A percentile compares a stretch with the other conserved stretches of the same genome.
Conservation (phyloP, 2,888 invertebrate species). For the Ecdyonurus torrentis region DNA sequence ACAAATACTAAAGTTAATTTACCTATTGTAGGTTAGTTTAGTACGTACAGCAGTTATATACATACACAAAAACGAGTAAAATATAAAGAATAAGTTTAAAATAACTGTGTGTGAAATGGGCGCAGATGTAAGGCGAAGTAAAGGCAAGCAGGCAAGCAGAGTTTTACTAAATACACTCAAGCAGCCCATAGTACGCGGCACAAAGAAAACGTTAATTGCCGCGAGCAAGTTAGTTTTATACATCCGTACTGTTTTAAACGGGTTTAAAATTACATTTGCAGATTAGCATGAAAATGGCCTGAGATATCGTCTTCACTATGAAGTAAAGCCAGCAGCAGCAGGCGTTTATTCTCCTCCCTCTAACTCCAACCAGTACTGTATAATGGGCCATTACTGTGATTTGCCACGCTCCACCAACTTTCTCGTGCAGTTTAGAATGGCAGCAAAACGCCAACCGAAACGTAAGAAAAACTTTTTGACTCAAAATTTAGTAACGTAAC, state of each 20-base stretch:
- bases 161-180: neutral
- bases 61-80: no score
- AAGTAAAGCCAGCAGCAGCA: neutral
- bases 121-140: neutral
- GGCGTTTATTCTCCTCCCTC: no score
- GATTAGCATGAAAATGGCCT: constrained; percentile 3
- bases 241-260: neutral
- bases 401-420: constrained; percentile 2
- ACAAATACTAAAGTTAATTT: neutral
- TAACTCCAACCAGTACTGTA: neutral
- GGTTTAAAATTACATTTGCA: neutral
- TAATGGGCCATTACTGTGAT: constrained; percentile 4
- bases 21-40: neutral
- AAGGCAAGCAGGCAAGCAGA: neutral
- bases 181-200: neutral
- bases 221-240: neutral
- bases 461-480: neutral
- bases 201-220: neutral
- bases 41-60: neutral
- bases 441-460: neutral
- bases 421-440: neutral
- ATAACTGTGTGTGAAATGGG: neutral
- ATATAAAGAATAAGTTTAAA: neutral
- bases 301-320: neutral
- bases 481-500: neutral